Conservation (phyloP, 2,888 invertebrate species). For the Thecophora atra region DNA sequence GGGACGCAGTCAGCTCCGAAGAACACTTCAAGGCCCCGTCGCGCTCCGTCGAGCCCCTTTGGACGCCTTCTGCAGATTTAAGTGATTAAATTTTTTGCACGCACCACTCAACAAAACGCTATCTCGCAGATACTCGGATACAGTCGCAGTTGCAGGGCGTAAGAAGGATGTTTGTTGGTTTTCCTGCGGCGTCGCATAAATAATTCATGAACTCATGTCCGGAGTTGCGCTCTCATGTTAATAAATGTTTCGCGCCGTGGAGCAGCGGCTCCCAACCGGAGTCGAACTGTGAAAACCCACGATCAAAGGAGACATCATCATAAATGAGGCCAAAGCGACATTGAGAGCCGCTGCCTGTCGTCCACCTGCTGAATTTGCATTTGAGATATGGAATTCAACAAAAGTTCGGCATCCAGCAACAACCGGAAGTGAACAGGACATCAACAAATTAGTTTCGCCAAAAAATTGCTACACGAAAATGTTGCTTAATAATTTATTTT, state of each 20-base stretch:
- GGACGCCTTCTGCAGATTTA: not conserved
- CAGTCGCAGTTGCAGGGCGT: not conserved
- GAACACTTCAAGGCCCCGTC: no score
- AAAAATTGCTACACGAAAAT: no score
- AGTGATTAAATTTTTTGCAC: constrained; percentile 16
- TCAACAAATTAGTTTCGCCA: no score
- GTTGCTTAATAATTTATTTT: no score
- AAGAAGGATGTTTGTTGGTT: not conserved
- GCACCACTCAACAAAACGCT: not conserved
- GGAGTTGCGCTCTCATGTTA: not conserved
- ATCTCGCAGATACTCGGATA: not conserved
- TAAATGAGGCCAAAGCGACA: no score
- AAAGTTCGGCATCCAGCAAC: no score
- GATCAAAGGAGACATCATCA: no score
- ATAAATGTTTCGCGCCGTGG: constrained; percentile 6
- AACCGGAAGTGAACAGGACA: no score
- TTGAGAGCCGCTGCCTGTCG: no score
- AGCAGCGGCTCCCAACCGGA: not conserved
- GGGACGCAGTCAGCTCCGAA: not conserved
- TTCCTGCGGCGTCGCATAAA: not conserved
- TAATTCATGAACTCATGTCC: constrained; percentile 12
- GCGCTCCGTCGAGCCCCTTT: not conserved
- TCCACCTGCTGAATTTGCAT: no score
- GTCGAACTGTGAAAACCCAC: not conserved
- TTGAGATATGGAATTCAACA: no score